These are phyloP conservation scores for Ploceus nigricollis DNA, from an alignment of 2,113 vertebrate species.

Conservation along the genomic window DNA sequence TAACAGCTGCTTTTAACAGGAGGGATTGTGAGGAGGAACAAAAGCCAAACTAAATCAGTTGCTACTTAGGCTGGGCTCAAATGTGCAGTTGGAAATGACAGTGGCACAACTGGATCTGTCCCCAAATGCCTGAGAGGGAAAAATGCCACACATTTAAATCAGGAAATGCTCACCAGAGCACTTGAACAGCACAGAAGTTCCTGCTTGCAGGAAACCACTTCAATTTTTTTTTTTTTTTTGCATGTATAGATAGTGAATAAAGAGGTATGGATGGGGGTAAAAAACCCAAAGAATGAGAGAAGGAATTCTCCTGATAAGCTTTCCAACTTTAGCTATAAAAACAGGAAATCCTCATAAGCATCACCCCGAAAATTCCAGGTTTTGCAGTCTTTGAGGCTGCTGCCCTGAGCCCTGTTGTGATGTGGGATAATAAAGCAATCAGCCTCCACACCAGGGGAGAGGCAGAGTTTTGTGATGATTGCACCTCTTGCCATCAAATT, in stretches of 20 bases:
- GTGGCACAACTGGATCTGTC: background rate
- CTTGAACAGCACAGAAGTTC: background rate
- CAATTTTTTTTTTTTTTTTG: background rate
- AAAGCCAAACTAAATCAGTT: background rate
- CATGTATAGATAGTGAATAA: background rate
- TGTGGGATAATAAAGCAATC: conserved; percentile 1
- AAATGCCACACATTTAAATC: background rate
- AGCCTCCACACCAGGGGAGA: background rate
- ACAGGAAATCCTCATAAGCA: background rate
- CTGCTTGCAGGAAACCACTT: background rate
- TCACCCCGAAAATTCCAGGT: background rate
- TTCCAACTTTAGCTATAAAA: background rate
- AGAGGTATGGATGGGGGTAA: rapidly evolving
- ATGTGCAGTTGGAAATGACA: background rate
- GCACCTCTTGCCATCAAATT: background rate
- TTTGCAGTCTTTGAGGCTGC: background rate
- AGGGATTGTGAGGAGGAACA: background rate
- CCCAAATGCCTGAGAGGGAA: background rate
- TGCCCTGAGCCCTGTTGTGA: background rate
- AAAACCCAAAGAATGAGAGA: background rate
- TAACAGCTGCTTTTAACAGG: conserved; percentile 41
- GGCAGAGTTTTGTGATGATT: background rate
- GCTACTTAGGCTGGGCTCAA: background rate
- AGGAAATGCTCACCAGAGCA: background rate
- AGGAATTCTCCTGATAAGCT: background rate